Evolutionary conservation across 2,888 invertebrate species (phyloP).

Genomic region (Altica lythri): DNA sequence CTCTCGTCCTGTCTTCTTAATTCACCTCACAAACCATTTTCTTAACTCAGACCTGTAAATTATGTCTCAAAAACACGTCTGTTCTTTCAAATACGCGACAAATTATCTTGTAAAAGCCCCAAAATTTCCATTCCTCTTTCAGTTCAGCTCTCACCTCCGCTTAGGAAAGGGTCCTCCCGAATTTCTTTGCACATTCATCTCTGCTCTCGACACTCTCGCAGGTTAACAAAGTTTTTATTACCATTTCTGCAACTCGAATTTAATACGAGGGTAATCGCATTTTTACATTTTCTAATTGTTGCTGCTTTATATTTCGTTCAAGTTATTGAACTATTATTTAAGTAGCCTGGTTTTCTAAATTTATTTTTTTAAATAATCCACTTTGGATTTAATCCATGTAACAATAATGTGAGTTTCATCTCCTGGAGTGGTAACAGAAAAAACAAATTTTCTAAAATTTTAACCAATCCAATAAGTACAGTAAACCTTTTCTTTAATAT

Average conservation of each 20-base stretch:
- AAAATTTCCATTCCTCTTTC: constrained; percentile 18
- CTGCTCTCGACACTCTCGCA: constrained; percentile 18
- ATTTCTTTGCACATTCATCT: constrained; percentile 20
- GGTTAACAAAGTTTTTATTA: constrained; percentile 26
- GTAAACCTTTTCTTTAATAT: no score
- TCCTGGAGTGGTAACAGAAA: no score
- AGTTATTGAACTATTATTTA: no score
- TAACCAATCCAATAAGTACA: no score
- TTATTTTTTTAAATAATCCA: no score
- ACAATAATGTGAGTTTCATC: no score
- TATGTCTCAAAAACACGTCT: constrained; percentile 12
- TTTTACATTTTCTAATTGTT: no score
- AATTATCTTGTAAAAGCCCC: constrained; percentile 17
- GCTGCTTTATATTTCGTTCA: no score
- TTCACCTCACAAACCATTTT: constrained; percentile 19
- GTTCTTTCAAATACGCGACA: constrained; percentile 16
- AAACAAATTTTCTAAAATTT: no score
- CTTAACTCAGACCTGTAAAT: constrained; percentile 2
- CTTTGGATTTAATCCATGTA: no score
- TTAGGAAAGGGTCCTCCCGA: constrained; percentile 15
- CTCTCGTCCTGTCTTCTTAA: constrained; percentile 5
- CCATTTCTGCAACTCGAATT: not conserved
- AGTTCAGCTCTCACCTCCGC: constrained; percentile 4
- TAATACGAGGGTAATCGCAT: not conserved
- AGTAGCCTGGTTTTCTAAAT: no score